Conservation (phyloP, 2,888 invertebrate genomes). For the Pandemis heparana region DNA sequence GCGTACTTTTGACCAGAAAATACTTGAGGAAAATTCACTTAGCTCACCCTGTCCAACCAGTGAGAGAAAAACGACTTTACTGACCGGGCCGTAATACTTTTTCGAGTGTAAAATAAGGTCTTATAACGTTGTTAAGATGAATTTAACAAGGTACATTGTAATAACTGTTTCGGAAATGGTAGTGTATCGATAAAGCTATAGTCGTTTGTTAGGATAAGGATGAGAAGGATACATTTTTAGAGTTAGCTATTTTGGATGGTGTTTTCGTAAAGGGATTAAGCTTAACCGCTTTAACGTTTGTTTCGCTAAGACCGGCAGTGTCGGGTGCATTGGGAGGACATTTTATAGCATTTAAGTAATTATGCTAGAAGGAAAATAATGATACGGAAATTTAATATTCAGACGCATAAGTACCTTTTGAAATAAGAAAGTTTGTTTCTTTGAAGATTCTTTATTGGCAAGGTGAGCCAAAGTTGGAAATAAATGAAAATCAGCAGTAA, state of each 20-base stretch:
- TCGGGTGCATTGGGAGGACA: background rate
- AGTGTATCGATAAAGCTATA: constrained; percentile 38
- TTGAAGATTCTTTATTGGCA: too few species aligned
- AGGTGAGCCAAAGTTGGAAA: too few species aligned
- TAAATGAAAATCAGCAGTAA: too few species aligned
- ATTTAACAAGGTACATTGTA: constrained; percentile 39
- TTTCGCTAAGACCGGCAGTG: background rate
- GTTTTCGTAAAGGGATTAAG: background rate
- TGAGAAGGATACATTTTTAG: background rate
- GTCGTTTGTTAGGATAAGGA: constrained; percentile 22
- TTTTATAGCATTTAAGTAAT: background rate
- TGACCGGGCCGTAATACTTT: background rate
- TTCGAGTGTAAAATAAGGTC: background rate
- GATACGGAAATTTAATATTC: too few species aligned
- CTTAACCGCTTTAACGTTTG: background rate
- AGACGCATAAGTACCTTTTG: too few species aligned
- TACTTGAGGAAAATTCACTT: constrained; percentile 40
- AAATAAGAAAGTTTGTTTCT: too few species aligned
- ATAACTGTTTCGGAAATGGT: constrained; percentile 42
- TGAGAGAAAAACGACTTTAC: constrained; percentile 11
- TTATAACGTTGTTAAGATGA: constrained; percentile 28
- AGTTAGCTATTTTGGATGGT: background rate
- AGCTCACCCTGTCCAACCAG: background rate
- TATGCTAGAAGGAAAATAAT: too few species aligned
- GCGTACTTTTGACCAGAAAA: constrained; percentile 45